Base-by-base conservation (phyloP, 2,888 invertebrate genomes). In the Pseudococcus longispinus region DNA sequence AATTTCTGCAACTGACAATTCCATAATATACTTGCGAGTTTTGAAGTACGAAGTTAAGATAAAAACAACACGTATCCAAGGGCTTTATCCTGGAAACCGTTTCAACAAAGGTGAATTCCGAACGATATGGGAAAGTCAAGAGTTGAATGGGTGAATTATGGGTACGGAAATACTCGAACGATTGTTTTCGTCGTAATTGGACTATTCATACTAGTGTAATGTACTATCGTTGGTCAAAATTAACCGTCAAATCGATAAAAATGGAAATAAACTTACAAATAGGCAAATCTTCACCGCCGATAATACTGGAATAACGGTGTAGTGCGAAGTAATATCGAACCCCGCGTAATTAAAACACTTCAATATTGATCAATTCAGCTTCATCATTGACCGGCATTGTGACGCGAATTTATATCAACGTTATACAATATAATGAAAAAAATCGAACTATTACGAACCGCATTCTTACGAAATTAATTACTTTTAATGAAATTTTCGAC, bases 1-100 rank as follows among this genome's bases (percentile, higher is more conserved):
- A 37, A 80, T 42, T 80, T 80, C 77, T 80, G 77, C 77, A 80
- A 80, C 77, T 42, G 74, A 80, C 77, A 42, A 80, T 29, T 60
- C 29, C 0, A 42, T 37, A 0, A n/a, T 51, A 20, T 15, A n/a
- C 5, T 23, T 60, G 20, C n/a, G n/a, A n/a, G n/a, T n/a, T 8
- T 42, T 11, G 11, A 65, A 26, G 15, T 18, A 70, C 70, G 29
- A 3, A 29, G 6, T 13, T 13, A 18, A 29, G 18, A 29, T 70
- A 23, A 70, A 70, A 70, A 70, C 70, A 70, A 70, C 29, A 3
- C 70, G 42, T 82, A 23, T 82, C 46, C 20, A 44, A 15, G 82
- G 42, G 9, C 26, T 44, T 82, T 18, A 70, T 70, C 70, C 29
- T 70, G 70, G 70, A 70, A 70, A 70, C 70, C 5, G 29, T 70